Percentiles rank a stretch among this genome's conserved stretches.
phyloP scores from a whole-genome alignment of 2,113 vertebrate genomes.

The Seriola quinqueradiata region DNA sequence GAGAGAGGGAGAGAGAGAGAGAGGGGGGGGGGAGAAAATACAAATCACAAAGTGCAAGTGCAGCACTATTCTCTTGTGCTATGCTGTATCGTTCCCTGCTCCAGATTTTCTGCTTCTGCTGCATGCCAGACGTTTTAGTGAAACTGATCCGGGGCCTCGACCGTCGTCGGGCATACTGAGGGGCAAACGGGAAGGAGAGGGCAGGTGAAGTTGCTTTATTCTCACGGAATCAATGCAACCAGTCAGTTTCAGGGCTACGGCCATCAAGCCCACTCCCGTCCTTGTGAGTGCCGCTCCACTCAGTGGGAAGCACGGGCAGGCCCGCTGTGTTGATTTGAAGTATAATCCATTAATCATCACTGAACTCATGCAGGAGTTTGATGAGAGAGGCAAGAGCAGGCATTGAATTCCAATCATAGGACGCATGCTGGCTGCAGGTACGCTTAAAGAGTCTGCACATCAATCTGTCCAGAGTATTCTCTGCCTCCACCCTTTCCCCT shows the following conservation, averaged over 20 bases:
- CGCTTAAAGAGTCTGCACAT: conserved; percentile 1
- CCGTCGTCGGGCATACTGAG: conserved; percentile 1
- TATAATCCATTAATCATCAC: conserved; percentile 73
- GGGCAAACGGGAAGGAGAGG: not conserved
- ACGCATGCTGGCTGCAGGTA: conserved; percentile 45
- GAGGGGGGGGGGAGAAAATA: conserved; percentile 32
- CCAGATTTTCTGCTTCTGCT: conserved; percentile 40
- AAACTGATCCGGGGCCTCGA: conserved; percentile 30
- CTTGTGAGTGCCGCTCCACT: conserved; percentile 35
- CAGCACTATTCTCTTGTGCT: conserved; percentile 53
- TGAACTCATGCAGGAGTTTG: conserved; percentile 57
- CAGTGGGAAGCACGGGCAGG: conserved; percentile 41
- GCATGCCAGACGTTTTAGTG: conserved; percentile 30
- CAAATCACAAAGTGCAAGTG: conserved; percentile 57
- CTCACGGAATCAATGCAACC: conserved; percentile 26
- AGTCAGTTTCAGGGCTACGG: conserved; percentile 27
- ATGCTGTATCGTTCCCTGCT: conserved; percentile 40
- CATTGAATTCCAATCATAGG: conserved; percentile 65
- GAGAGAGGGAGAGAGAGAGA: not conserved
- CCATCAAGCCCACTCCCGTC: conserved; percentile 15
- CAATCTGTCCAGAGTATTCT: conserved; percentile 16
- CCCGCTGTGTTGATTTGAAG: conserved; percentile 60
- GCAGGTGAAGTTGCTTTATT: conserved; percentile 3
- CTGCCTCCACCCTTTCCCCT: conserved; percentile 32
- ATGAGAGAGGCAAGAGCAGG: conserved; percentile 47